A percentile compares a stretch with the other conserved stretches of the same genome.
Conservation (phyloP, 2,888 invertebrate genomes). For the Maniola hyperantus region DNA sequence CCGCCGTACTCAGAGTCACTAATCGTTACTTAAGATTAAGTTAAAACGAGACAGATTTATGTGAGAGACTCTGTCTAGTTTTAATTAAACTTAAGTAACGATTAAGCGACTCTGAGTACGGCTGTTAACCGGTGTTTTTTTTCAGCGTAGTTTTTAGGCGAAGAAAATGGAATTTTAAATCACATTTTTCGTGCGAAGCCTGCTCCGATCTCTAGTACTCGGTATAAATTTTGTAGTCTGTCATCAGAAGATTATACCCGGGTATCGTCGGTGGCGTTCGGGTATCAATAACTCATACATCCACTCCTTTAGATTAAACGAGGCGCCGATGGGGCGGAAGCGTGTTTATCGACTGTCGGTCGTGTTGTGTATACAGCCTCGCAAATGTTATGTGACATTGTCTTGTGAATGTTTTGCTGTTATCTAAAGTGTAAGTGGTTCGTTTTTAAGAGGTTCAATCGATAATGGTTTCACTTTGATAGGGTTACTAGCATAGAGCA, state of each 20-base stretch:
- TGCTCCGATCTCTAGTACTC: not conserved
- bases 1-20: too few relatives aligned
- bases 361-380: constrained; percentile 7
- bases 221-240: constrained; percentile 20
- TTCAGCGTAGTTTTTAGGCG: not conserved
- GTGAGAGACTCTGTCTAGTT: too few relatives aligned
- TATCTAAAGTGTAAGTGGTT: not conserved
- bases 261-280: constrained; percentile 12
- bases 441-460: not conserved
- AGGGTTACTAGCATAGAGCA: too few relatives aligned
- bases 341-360: constrained; percentile 28
- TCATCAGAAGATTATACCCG: constrained; percentile 26
- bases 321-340: constrained; percentile 41
- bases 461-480: too few relatives aligned
- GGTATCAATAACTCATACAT: constrained; percentile 29
- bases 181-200: not conserved
- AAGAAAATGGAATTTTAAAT: not conserved
- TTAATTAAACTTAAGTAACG: too few relatives aligned
- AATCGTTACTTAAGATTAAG: too few relatives aligned
- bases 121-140: too few relatives aligned
- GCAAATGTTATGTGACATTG: constrained; percentile 18
- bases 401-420: constrained; percentile 8
- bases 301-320: constrained; percentile 41
- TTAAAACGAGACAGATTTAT: too few relatives aligned
- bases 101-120: too few relatives aligned